phyloP scores from a whole-genome alignment of 2,888 invertebrate species.

The Pheosia tremula region DNA sequence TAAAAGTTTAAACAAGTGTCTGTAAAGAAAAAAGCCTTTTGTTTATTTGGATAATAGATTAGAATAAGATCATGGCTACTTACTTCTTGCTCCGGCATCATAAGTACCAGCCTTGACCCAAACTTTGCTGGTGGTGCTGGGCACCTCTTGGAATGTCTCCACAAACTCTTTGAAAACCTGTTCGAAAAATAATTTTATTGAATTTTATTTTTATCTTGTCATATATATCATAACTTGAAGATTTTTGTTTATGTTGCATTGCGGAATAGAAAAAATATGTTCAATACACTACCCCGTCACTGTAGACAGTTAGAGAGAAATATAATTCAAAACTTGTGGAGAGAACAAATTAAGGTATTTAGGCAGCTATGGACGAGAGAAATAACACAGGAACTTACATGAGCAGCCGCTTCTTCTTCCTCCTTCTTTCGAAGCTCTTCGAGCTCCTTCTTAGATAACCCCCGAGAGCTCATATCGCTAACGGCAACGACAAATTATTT shows the following conservation, averaged over 20 bases:
- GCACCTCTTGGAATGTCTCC: constrained; percentile 96
- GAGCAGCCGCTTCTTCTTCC: constrained; percentile 95
- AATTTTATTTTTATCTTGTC: too few relatives aligned
- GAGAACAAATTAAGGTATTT: too few relatives aligned
- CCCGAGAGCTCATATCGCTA: constrained; percentile 86
- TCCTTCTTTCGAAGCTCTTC: constrained; percentile 95
- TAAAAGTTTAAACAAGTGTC: too few relatives aligned
- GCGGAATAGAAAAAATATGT: too few relatives aligned
- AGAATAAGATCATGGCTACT: constrained; percentile 51
- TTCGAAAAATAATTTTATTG: too few relatives aligned
- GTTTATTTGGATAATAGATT: too few relatives aligned
- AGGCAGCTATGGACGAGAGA: too few relatives aligned
- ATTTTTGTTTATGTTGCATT: too few relatives aligned
- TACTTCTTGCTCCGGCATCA: constrained; percentile 96
- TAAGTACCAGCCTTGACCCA: constrained; percentile 99
- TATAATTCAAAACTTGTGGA: too few relatives aligned
- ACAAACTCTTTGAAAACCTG: constrained; percentile 98
- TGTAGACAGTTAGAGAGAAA: too few relatives aligned
- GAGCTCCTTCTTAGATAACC: constrained; percentile 91
- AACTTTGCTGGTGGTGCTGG: constrained; percentile 92
- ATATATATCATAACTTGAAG: neutral
- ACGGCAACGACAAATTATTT: neutral
- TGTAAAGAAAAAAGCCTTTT: too few relatives aligned
- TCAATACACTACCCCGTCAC: too few relatives aligned
- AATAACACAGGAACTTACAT: constrained; percentile 81